These are phyloP conservation scores for Athalia circularis DNA, from an alignment of 2,888 invertebrate species.

Conservation along the genomic window DNA sequence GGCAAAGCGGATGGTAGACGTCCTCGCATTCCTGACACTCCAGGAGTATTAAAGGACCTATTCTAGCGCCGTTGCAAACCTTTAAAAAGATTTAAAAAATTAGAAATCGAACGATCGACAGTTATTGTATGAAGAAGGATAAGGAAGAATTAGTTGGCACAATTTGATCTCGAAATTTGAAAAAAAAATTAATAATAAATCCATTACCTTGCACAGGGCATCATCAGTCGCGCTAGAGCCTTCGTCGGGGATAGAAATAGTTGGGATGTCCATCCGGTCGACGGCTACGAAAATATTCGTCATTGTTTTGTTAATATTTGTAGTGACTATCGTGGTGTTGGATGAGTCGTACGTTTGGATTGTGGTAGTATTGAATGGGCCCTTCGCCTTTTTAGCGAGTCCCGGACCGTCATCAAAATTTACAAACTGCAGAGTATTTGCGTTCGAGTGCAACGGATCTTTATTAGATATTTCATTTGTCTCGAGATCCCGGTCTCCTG, in stretches of 20 bases:
- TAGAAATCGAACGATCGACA: neutral
- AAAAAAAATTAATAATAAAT: no score
- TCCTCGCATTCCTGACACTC: constrained; percentile 67
- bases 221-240: constrained; percentile 56
- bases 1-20: constrained; percentile 65
- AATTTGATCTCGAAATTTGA: no score
- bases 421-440: neutral
- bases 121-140: neutral
- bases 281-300: constrained; percentile 13
- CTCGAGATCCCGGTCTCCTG: constrained; percentile 27
- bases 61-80: constrained; percentile 64
- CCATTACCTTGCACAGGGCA: constrained; percentile 60
- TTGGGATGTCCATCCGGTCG: constrained; percentile 61
- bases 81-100: constrained; percentile 47
- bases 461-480: neutral
- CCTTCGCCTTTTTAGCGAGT: neutral
- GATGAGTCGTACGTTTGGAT: neutral
- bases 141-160: no score
- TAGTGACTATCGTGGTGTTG: neutral
- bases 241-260: constrained; percentile 67
- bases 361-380: neutral
- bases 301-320: constrained; percentile 1
- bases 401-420: neutral
- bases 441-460: no score
- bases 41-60: constrained; percentile 64